Evolutionary conservation across 1,140 invertebrate species (phyloP).

Genomic region (Halyomorpha halys): DNA sequence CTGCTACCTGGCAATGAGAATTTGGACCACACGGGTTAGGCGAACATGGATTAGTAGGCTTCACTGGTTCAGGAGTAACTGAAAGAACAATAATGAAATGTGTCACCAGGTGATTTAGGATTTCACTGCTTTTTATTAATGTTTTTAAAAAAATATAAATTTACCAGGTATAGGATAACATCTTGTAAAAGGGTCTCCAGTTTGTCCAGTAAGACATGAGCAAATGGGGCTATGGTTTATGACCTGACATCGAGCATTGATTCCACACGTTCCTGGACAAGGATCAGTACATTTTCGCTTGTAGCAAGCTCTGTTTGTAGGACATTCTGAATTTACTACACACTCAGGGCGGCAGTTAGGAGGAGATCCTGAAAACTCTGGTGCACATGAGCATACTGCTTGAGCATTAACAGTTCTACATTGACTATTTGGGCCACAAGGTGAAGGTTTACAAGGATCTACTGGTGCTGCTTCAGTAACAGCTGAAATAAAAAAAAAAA

Average conservation of each 20-base stretch:
- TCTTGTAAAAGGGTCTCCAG: constrained; percentile 39
- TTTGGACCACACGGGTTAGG: constrained; percentile 41
- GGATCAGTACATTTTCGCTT: constrained; percentile 48
- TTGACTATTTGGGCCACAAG: constrained; percentile 66
- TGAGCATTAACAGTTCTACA: constrained; percentile 50
- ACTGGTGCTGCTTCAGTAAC: constrained; percentile 35
- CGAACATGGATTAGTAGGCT: constrained; percentile 29
- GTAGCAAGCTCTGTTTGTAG: constrained; percentile 48
- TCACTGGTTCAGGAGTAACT: constrained; percentile 16
- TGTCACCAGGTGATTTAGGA: no score
- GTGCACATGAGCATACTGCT: constrained; percentile 59
- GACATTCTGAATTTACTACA: constrained; percentile 65
- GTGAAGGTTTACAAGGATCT: constrained; percentile 61
- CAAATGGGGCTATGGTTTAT: constrained; percentile 42
- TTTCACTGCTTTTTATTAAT: no score
- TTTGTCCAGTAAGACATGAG: constrained; percentile 37
- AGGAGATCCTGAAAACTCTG: constrained; percentile 55
- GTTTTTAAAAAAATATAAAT: background rate
- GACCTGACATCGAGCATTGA: constrained; percentile 43
- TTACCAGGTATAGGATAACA: constrained; percentile 33
- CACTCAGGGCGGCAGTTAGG: constrained; percentile 66
- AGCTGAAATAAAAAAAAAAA: constrained; percentile 29
- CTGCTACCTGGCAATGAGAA: constrained; percentile 38
- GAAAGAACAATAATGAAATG: background rate
- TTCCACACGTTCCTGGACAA: constrained; percentile 46